Conservation (phyloP, 2,888 invertebrate species). For the Lacanobia wlatinum region DNA sequence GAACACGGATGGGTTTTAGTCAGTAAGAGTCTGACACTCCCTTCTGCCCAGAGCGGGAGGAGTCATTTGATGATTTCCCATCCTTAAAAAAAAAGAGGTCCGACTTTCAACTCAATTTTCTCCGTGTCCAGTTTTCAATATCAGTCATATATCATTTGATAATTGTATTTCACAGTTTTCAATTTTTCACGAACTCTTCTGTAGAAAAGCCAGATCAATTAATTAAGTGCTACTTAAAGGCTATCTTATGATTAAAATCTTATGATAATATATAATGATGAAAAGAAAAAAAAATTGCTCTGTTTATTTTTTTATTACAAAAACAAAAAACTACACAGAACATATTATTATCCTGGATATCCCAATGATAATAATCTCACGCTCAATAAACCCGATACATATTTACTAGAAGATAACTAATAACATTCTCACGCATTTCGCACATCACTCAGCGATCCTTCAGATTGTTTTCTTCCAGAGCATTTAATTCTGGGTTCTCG, state of each 20-base stretch:
- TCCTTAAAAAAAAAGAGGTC: neutral
- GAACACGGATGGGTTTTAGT: too few relatives aligned
- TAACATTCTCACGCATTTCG: conserved; percentile 45
- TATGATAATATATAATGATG: too few relatives aligned
- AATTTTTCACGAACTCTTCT: neutral
- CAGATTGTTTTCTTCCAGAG: conserved; percentile 73
- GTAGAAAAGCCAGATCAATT: neutral
- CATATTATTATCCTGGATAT: neutral
- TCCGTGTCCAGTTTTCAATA: conserved; percentile 19
- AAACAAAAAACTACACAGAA: conserved; percentile 12
- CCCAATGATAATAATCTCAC: conserved; percentile 29
- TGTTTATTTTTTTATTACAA: neutral
- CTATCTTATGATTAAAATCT: too few relatives aligned
- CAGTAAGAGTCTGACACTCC: too few relatives aligned
- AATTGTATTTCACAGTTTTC: conserved; percentile 18
- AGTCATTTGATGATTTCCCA: too few relatives aligned
- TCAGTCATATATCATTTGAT: conserved; percentile 25
- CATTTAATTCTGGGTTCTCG: conserved; percentile 69
- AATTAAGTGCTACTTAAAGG: neutral
- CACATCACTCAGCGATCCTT: conserved; percentile 53
- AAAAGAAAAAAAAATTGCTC: neutral
- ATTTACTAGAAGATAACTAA: conserved; percentile 51
- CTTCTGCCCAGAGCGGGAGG: too few relatives aligned
- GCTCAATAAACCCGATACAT: conserved; percentile 36
- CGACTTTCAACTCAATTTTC: conserved; percentile 27